Evolutionary conservation across 1,140 invertebrate genomes (phyloP), one percentile per base, ranked within the genome.

Genomic region (Magallana ariakensis): DNA sequence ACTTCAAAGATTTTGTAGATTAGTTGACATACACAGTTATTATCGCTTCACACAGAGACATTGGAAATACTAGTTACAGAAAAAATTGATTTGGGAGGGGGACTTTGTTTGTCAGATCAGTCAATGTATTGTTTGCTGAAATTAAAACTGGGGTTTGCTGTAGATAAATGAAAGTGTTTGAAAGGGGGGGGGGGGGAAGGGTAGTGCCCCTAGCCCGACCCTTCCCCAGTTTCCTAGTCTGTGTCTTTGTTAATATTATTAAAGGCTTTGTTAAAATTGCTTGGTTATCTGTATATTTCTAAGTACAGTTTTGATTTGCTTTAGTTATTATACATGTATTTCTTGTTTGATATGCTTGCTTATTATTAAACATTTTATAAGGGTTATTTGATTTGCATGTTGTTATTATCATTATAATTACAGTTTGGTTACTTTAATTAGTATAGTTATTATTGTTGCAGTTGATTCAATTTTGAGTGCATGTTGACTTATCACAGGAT

Each of bases 401-500:
- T 15, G 6, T 70, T 70, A 70, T 70, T 70, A 70, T 70, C 22
- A 22, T 70, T 70, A 22, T 70, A 26, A 70, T 70, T 70, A 70
- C 62, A 26, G 62, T 70, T 70, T 70, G 22, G 4, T 22, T 70
- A 26, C 62, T 10, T 22, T 70, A 62, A 9, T 70, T 70, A 70
- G n/a, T 70, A 70, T 70, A 22, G 1, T 70, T 70, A 70, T 70
- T 70, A 70, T 70, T 70, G 62, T 70, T 70, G 11, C 62, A 70
- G 62, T 70, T 70, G 62, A 70, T 70, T 26, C 62, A 70, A 22
- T 70, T 70, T 70, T 70, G 62, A 70, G 22, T 70, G 62, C 62
- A 70, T 70, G 62, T 70, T 70, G 62, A 70, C 62, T 70, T 70
- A 70, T 70, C 62, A 70, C n/a, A 70, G 62, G 22, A 26, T 26